Percentiles rank a stretch among this genome's conserved stretches.
Conservation (phyloP, 2,113 vertebrate genomes). For the Aphyosemion australe region DNA sequence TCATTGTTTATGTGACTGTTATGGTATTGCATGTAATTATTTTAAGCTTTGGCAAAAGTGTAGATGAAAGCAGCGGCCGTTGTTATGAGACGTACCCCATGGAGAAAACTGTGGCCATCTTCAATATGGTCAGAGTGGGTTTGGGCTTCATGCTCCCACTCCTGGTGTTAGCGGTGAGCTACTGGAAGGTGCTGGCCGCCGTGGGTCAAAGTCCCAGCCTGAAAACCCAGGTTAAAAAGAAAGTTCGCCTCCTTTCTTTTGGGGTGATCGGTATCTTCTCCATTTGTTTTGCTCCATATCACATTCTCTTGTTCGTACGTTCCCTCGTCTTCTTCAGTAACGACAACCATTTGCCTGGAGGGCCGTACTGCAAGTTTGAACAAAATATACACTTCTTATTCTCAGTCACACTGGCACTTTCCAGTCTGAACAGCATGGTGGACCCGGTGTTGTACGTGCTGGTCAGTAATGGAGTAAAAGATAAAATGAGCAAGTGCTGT, state of each 20-base stretch:
- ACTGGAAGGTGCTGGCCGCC: conserved; percentile 74
- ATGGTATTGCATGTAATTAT: conserved; percentile 63
- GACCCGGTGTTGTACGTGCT: conserved; percentile 82
- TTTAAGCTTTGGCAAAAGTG: conserved; percentile 54
- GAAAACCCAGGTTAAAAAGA: conserved; percentile 66
- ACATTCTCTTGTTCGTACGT: conserved; percentile 74
- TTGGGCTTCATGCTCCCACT: conserved; percentile 76
- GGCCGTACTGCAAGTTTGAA: conserved; percentile 74
- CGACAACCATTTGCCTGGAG: accelerated
- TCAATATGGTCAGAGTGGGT: conserved; percentile 75
- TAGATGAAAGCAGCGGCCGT: conserved; percentile 32
- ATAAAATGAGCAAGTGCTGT: conserved; percentile 63
- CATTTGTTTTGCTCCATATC: conserved; percentile 82
- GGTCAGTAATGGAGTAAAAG: conserved; percentile 72
- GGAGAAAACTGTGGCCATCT: conserved; percentile 35
- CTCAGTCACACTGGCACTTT: conserved; percentile 72
- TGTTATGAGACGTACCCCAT: conserved; percentile 83
- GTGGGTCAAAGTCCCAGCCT: conserved; percentile 75
- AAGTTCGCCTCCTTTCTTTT: conserved; percentile 77
- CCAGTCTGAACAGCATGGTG: conserved; percentile 80
- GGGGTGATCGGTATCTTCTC: conserved; percentile 81
- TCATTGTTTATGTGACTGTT: conserved; percentile 45
- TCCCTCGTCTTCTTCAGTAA: conserved; percentile 63
- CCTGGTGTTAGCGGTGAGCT: conserved; percentile 71
- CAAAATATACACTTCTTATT: conserved; percentile 67